Base-by-base conservation (phyloP, 2,888 invertebrate genomes). In the Orthonevra nobilis region DNA sequence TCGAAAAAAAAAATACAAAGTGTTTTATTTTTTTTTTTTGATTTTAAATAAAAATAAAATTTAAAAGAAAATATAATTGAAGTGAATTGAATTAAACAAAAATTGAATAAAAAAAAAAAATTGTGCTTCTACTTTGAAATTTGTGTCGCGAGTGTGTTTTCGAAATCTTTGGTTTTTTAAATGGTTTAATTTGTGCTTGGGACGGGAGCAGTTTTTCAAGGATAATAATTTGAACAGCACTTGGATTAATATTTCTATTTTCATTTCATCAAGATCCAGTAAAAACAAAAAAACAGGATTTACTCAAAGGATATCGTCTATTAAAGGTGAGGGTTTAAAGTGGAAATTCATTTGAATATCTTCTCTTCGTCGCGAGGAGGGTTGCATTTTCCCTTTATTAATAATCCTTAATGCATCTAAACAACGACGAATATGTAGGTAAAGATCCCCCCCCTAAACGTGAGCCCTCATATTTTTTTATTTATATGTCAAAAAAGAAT, bases 261-360 rank as follows among this genome's bases (percentile, higher is more conserved):
- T 28, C 28, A 38, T 52, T 61, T 58, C 36, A 46, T 60, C 50
- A 30, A 42, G 14, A 60, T 20, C 23, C 5, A 23, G 5, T 3
- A 4, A 23, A 23, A 23, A 23, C 5, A 23, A 23, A 48, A 34
- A 58, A 50, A 52, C 66, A 61, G 79, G 79, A 79, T 79, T 73
- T 66, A 68, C 36, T 50, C 38, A 79, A 70, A 68, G 73, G 79
- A 79, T 73, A 79, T 66, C 48, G 58, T 66, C 60, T 79, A 28
- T 48, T 61, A 32, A 73, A 75, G 79, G 79, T 79, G 73, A 79
- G 79, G 79, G 66, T 73, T n/a, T n/a, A n/a, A n/a, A n/a, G n/a
- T 77, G 75, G 15, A 56, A 68, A 61, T 61, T 60, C 60, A 64
- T 36, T 56, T 52, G 48, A 66, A 72, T 79, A 70, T 30, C 26